Evolutionary conservation across 2,113 vertebrate genomes (phyloP), one percentile per base, ranked within the genome.

Genomic region (Orientallactaga bullata): DNA sequence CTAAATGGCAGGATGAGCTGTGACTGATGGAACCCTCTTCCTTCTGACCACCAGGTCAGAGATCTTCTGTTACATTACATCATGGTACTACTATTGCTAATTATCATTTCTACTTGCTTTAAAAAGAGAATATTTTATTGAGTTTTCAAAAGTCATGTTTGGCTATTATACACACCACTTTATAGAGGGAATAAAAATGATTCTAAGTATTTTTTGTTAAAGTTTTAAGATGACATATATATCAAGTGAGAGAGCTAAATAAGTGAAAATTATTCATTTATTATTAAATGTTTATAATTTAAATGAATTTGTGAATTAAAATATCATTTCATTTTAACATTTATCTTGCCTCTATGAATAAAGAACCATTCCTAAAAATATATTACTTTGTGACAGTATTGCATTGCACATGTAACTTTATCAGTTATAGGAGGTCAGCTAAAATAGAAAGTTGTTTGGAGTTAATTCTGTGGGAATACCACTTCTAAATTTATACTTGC

Each of bases 401-500:
- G 42, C 16, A 30, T 47, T 79, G 35, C 32, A 55, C 66, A n/a
- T 5, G 7, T 37, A 79, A 88, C 82, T 81, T 91, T 95, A 82
- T 88, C 78, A 79, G 88, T 85, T 60, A 83, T 71, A 24, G 55
- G 83, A 94, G 39, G 69, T 73, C 78, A 87, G 71, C 55, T 91
- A 90, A 55, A 79, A 66, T 26, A n/a, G 24, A 95, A 89, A 85
- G 66, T 47, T 72, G 32, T 35, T 71, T 37, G 30, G 66, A 88
- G 83, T 66, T 94, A 74, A 80, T 95, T 95, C 71, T 93, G 71
- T 83, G 82, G 94, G 85, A 93, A 86, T 39, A 39, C 92, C 78
- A 32, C 71, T 94, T 95, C 96, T 97, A 93, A 95, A 96, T 79
- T 85, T 76, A 47, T 13, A 69, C 63, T n/a, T 66, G 85, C 90